Evolutionary conservation across 2,888 invertebrate species (phyloP), one percentile per base, ranked within the genome.

Genomic region (Lagria hirta): DNA sequence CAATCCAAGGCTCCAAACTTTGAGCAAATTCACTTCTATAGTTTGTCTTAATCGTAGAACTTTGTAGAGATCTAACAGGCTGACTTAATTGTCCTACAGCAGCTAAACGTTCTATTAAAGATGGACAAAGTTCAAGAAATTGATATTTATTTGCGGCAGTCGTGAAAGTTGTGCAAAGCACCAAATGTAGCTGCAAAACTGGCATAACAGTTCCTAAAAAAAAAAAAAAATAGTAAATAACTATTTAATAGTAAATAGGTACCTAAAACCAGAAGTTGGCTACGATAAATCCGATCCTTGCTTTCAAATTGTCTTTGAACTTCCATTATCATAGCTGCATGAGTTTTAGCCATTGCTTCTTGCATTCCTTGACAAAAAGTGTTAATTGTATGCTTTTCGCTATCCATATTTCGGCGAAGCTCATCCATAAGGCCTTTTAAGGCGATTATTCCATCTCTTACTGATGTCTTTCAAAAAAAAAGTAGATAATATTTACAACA

Each of bases 121-220:
- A 79, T 60, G 81, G 82, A 11, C 80, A 82, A 42, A 84, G 69
- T 60, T 84, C 84, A 29, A 87, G 74, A 65, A 86, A 85, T 64
- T 87, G 86, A 61, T 83, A 83, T 64, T 84, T 84, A 55, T 82
- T 84, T 2, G 86, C 84, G 5, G 83, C 79, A 38, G 81, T 79
- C 20, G 81, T 82, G 65, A 87, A 84, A 3, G 83, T 81, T 38
- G 84, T 81, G 64, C 84, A 83, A 38, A 84, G 73, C 56, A 85
- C 78, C 15, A 86, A 72, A 60, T 86, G 85, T 46, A 83, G 75
- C 60, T 84, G 83, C 13, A 86, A 73, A 11, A 84, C 81, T 1
- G 84, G 84, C 64, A 84, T 73, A 5, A 83, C 79, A 23, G 80
- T 78, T 16, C 81, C 80, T 56, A 79, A 61, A 46, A 60, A 30